Percentiles rank a stretch among this genome's conserved stretches.
These are phyloP conservation scores for Melanerpes formicivorus DNA, from an alignment of 2,113 vertebrate genomes.

Conservation along the genomic window DNA sequence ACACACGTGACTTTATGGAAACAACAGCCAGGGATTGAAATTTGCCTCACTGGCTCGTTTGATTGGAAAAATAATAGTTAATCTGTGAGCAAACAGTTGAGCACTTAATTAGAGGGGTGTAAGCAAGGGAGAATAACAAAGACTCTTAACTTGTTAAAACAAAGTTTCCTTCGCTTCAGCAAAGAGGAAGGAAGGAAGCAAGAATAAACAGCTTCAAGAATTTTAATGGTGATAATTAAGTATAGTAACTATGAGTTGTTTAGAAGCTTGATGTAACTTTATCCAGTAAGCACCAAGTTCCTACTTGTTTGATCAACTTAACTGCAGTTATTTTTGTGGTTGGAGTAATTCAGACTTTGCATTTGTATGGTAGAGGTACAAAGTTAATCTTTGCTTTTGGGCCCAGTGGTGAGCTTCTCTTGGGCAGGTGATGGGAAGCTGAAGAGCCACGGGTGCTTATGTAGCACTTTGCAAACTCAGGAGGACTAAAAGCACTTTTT, in stretches of 20 bases:
- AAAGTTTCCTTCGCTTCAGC: slow-evolving; percentile 79
- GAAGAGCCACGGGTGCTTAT: background rate
- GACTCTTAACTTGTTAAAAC: slow-evolving; percentile 82
- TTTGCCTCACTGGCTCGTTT: slow-evolving; percentile 41
- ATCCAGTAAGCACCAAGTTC: slow-evolving; percentile 80
- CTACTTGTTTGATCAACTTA: slow-evolving; percentile 81
- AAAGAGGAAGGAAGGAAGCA: slow-evolving; percentile 80
- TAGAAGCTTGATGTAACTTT: slow-evolving; percentile 84
- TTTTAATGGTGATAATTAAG: slow-evolving; percentile 90
- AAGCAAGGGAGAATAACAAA: slow-evolving; percentile 64
- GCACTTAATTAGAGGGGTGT: slow-evolving; percentile 79
- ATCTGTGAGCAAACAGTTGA: slow-evolving; percentile 76
- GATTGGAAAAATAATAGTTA: slow-evolving; percentile 69
- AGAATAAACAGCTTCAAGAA: slow-evolving; percentile 88
- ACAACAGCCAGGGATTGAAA: slow-evolving; percentile 51
- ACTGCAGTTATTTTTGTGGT: slow-evolving; percentile 74
- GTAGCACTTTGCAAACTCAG: rapidly evolving
- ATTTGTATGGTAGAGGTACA: slow-evolving; percentile 27
- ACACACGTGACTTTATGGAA: slow-evolving; percentile 50
- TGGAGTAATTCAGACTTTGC: slow-evolving; percentile 56
- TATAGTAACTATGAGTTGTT: slow-evolving; percentile 84
- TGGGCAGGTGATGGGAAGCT: background rate
- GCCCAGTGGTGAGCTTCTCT: background rate
- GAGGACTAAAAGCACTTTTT: background rate
- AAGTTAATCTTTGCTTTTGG: slow-evolving; percentile 6